Evolutionary conservation across 1,140 invertebrate species (phyloP), one percentile per base, ranked within the genome.

Genomic region (Sitophilus oryzae): DNA sequence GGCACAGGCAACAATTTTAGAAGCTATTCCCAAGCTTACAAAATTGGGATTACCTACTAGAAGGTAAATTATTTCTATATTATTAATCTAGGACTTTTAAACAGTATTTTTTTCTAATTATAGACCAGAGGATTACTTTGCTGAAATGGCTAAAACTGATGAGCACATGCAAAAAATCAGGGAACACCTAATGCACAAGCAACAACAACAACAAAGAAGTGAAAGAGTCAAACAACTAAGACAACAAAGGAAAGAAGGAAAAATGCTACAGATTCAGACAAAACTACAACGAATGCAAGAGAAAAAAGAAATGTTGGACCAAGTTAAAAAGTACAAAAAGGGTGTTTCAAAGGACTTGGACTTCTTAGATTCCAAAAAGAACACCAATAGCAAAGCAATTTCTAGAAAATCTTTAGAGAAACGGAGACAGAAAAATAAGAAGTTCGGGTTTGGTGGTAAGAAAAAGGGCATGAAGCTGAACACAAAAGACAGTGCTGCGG

Each of bases 131-230:
- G 96, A 98, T 75, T 99, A 96, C 74, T 98, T 96, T 77, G 96
- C 96, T 0, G 90, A 99, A 79, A 99, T 99, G 96, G 92, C 92
- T 1, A 99, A 99, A 72, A 81, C 89, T 42, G 96, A 99, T 75
- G 80, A 83, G 35, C 96, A 99, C 61, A 99, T 99, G 96, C 91
- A 96, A 67, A 97, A 95, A 73, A 85, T 98, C 0, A 80, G 93
- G 42, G 78, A 87, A 66, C 86, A 86, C 66, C 69, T 98, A 1
- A 77, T 93, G 71, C 82, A 88, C 38, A 92, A 94, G 69, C 87
- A 98, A 67, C 77, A 82, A 8, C 81, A 83, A 8, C 82, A 89
- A 43, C 89, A 95, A 59, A 81, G 86, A 61, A 86, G 85, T 1
- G 93, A 98, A 71, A 91, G 92, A 67, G 85, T 93, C 0, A 82